Evolutionary conservation across 92 coral and sea anemone species (phyloP).

Genomic region (Phymanthus crucifer): DNA sequence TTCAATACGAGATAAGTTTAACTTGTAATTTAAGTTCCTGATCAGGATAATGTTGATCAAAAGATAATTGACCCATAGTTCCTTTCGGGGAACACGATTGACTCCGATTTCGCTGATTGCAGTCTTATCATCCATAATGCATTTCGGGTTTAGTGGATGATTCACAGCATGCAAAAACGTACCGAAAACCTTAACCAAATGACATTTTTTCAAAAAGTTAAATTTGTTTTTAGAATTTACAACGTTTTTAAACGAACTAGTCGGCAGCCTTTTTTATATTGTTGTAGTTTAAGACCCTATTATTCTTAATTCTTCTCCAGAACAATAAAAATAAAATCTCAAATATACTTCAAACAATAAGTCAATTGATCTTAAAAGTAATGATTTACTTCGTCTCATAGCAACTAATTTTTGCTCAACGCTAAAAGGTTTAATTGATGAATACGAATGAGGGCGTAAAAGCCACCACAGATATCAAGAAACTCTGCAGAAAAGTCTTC

Average conservation of each 20-base stretch:
- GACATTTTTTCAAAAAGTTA: too few species aligned
- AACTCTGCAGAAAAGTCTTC: neutral
- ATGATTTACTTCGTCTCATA: neutral
- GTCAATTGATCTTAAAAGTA: neutral
- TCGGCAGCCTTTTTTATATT: neutral
- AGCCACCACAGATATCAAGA: neutral
- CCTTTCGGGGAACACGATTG: too few species aligned
- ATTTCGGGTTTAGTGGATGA: too few species aligned
- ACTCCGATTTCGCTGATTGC: too few species aligned
- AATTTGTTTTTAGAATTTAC: neutral
- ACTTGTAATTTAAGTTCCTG: too few species aligned
- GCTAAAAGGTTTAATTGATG: neutral
- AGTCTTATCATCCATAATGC: too few species aligned
- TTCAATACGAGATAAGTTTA: too few species aligned
- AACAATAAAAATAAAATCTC: neutral
- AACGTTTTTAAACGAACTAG: neutral
- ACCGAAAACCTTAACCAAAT: too few species aligned
- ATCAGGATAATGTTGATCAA: too few species aligned
- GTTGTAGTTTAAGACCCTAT: neutral
- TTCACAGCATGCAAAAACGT: too few species aligned
- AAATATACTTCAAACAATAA: neutral
- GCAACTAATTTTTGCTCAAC: neutral
- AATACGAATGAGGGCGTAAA: neutral
- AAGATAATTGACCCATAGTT: too few species aligned
- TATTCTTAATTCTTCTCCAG: neutral